Evolutionary conservation across 2,797 vertebrate genomes (phyloP), one percentile per base, ranked within the genome.

Genomic region (Schizopygopsis malacanthus): DNA sequence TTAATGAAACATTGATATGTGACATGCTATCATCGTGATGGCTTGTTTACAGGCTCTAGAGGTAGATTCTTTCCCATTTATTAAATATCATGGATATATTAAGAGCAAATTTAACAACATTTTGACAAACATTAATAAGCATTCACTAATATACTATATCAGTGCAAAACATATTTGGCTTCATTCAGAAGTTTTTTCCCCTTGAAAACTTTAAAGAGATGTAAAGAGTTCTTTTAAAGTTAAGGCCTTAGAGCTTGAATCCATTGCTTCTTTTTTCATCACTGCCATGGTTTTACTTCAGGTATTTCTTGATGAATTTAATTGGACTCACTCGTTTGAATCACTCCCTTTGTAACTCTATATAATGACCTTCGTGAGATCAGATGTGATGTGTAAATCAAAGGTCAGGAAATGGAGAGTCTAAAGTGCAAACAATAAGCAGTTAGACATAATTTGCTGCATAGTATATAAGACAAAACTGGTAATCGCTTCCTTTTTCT

Each of bases 1-100:
- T 61, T 61, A 79, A 79, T 79, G n/a, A 50, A 3, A 73, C 71
- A 47, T 7, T 25, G 41, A 73, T 28, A 25, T 73, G 43, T 73
- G n/a, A 73, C 37, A 43, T 39, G 22, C 43, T 79, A 61, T 16
- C 39, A 10, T 79, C 56, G n/a, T 43, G 39, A 28, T 28, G 43
- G 13, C 50, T 73, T 47, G 54, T 61, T 79, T 79, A 79, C 39
- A 41, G 76, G 61, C 20, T 41, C 20, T 22, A 61, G 37, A 61
- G 20, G 13, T 16, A 47, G 41, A 72, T 72, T 45, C 3, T 25
- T 72, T 45, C n/a, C 22, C 11, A 47, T 6, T 72, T 41, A 45
- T 6, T 12, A 45, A 43, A 13, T 45, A 13, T 45, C 22, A 72
- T 25, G 22, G n/a, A 16, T 45, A 8, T 15, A 43, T 20, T 8